A percentile compares a stretch with the other conserved stretches of the same genome.
Conservation (phyloP, 2,888 invertebrate species). For the Thymelicus acteon region DNA sequence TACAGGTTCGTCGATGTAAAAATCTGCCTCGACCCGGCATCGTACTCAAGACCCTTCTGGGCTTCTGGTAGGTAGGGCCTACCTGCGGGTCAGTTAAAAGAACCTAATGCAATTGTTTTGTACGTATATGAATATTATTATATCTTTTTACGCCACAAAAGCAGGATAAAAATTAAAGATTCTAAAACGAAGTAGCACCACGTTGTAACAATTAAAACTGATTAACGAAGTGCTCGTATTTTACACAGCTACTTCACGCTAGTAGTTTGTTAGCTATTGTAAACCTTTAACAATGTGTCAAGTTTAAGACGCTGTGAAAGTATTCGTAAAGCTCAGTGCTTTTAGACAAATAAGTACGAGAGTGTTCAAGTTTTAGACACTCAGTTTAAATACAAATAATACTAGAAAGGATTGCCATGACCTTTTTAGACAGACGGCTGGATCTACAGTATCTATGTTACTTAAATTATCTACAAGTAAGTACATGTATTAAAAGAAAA, state of each 20-base stretch:
- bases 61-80: too few species aligned
- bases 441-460: neutral
- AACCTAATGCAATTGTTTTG: too few species aligned
- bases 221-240: neutral
- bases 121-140: too few species aligned
- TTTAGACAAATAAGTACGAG: neutral
- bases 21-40: too few species aligned
- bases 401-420: neutral
- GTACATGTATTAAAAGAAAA: too few species aligned
- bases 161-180: too few species aligned
- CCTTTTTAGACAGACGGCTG: neutral
- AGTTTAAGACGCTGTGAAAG: neutral
- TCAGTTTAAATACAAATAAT: neutral
- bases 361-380: neutral
- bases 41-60: too few species aligned
- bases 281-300: constrained; percentile 3
- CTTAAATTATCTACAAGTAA: too few species aligned
- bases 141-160: too few species aligned
- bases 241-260: neutral
- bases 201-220: constrained; percentile 1
- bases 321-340: neutral
- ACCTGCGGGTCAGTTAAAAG: too few species aligned
- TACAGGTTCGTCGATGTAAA: too few species aligned
- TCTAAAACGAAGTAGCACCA: too few species aligned
- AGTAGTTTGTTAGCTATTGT: neutral